A percentile compares a stretch with the other conserved stretches of the same genome.
phyloP scores from a whole-genome alignment of 2,888 invertebrate genomes.

The Sinelater perroti region DNA sequence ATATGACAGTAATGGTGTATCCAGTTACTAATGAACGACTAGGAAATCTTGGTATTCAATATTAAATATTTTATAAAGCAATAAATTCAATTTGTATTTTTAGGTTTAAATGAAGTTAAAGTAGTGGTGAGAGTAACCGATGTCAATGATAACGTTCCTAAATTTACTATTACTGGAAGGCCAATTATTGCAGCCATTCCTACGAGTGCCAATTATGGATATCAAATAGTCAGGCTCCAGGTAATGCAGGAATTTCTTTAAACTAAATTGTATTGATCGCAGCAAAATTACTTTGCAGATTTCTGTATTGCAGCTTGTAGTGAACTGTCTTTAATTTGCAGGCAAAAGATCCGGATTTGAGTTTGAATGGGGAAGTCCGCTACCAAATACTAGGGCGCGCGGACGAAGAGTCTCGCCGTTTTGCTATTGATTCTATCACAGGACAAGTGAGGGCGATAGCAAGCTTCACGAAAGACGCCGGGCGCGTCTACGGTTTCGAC shows the following conservation, averaged over 20 bases:
- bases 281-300: too few species aligned
- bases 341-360: conserved; percentile 80
- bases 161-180: conserved; percentile 76
- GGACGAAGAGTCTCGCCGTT: conserved; percentile 77
- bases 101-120: conserved; percentile 77
- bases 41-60: conserved; percentile 72
- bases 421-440: conserved; percentile 78
- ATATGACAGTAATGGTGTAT: conserved; percentile 78
- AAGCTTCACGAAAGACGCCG: conserved; percentile 73
- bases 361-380: conserved; percentile 79
- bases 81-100: too few species aligned
- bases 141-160: conserved; percentile 84
- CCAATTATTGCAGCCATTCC: conserved; percentile 86
- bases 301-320: background rate
- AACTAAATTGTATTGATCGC: too few species aligned
- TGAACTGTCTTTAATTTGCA: conserved; percentile 49
- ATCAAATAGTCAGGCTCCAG: conserved; percentile 79
- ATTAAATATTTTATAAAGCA: too few species aligned
- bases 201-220: conserved; percentile 81
- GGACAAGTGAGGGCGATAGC: conserved; percentile 80
- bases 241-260: conserved; percentile 56
- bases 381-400: conserved; percentile 74
- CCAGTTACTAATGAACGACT: conserved; percentile 78
- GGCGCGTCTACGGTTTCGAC: conserved; percentile 84
- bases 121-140: conserved; percentile 80